phyloP scores from a whole-genome alignment of 1,140 invertebrate species.

The Mesaphorura yosii region DNA sequence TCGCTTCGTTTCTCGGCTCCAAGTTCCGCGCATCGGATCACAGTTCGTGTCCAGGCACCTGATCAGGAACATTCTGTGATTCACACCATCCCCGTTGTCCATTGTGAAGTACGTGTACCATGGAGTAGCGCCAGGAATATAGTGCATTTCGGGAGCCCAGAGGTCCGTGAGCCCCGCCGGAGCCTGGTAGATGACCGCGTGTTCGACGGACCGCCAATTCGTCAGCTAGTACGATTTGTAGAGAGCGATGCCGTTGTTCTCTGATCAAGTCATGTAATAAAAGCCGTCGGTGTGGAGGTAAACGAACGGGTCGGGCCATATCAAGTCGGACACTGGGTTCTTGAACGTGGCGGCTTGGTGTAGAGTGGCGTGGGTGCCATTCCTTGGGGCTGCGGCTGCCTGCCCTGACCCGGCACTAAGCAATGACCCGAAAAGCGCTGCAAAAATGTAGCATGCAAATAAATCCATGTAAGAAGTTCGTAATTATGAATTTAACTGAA shows the following conservation, averaged over 20 bases:
- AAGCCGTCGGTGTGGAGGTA: constrained; percentile 34
- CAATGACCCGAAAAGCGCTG: no score
- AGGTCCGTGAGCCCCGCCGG: constrained; percentile 6
- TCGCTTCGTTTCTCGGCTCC: constrained; percentile 10
- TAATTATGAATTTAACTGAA: no score
- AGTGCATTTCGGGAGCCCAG: constrained; percentile 29
- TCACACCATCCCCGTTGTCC: constrained; percentile 23
- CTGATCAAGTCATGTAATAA: constrained; percentile 32
- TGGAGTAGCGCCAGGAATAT: constrained; percentile 9
- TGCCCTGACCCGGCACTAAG: no score
- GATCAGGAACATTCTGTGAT: constrained; percentile 27
- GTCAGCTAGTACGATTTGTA: constrained; percentile 37
- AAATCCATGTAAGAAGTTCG: no score
- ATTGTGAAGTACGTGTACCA: constrained; percentile 27
- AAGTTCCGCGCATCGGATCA: constrained; percentile 15
- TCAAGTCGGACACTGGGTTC: constrained; percentile 16
- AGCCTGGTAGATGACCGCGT: constrained; percentile 5
- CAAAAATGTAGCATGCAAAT: no score
- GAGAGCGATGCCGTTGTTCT: constrained; percentile 34
- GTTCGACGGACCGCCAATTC: constrained; percentile 24
- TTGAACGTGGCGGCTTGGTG: no score
- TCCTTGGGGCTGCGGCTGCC: no score
- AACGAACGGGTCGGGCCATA: constrained; percentile 15
- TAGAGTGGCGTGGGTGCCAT: no score
- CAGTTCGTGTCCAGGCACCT: constrained; percentile 11